Conservation (phyloP, 2,113 vertebrate genomes). For the Potamarius usumacintae region DNA sequence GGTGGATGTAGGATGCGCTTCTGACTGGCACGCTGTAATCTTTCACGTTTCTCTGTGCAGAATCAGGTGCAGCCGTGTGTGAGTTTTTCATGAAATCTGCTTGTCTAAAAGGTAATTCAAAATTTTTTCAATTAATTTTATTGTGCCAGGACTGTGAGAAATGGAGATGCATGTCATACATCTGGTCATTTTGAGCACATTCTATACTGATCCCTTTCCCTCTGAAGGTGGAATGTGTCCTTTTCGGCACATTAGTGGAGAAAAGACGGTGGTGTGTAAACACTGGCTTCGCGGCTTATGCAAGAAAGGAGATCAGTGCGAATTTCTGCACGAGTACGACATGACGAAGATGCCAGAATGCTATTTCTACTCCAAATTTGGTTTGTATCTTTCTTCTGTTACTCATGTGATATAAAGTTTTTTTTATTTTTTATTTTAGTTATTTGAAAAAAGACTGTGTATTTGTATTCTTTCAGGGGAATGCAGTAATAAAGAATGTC, state of each 20-base stretch:
- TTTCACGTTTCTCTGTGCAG: slow-evolving; percentile 67
- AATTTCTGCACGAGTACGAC: slow-evolving; percentile 97
- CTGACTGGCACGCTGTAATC: background rate
- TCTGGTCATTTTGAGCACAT: background rate
- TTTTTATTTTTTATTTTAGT: background rate
- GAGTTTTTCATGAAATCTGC: slow-evolving; percentile 95
- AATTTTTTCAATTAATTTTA: background rate
- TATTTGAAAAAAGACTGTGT: background rate
- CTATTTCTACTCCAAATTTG: slow-evolving; percentile 99
- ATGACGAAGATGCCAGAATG: slow-evolving; percentile 99
- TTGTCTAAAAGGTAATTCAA: slow-evolving; percentile 86
- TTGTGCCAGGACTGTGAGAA: background rate
- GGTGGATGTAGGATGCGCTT: background rate
- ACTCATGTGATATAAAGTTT: background rate
- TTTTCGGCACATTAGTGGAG: slow-evolving; percentile 94
- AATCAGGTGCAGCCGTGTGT: slow-evolving; percentile 95
- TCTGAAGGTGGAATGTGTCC: slow-evolving; percentile 94
- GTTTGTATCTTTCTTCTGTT: slow-evolving; percentile 68
- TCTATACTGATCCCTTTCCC: background rate
- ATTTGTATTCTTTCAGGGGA: slow-evolving; percentile 77
- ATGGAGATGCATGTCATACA: background rate
- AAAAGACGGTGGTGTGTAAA: slow-evolving; percentile 98
- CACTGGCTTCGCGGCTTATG: slow-evolving; percentile 97
- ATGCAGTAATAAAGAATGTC: slow-evolving; percentile 99
- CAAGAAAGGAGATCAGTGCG: slow-evolving; percentile 98